Evolutionary conservation across 2,797 vertebrate genomes (phyloP).

Genomic region (Ciconia nigra): DNA sequence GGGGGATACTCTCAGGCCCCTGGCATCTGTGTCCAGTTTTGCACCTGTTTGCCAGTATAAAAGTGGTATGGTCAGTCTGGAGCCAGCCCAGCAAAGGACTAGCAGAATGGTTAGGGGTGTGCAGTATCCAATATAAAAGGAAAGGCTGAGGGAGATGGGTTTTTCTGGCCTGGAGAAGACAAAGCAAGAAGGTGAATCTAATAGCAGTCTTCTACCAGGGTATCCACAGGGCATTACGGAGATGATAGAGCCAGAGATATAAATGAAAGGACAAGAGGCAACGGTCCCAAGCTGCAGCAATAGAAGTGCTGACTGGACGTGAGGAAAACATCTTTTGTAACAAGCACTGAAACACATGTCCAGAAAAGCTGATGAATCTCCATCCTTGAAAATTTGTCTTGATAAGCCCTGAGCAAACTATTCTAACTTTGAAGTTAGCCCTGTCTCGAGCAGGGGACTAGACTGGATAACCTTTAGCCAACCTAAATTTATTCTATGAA

Average conservation of each 20-base stretch:
- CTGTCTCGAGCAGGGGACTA: not conserved
- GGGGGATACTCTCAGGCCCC: not conserved
- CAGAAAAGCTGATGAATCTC: not conserved
- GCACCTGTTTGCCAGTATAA: not conserved
- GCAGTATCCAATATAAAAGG: not conserved
- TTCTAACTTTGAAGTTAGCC: not conserved
- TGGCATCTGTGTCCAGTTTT: not conserved
- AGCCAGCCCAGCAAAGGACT: not conserved
- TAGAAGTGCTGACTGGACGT: not conserved
- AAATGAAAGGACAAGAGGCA: not conserved
- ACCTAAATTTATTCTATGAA: not conserved
- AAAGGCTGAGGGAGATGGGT: not conserved
- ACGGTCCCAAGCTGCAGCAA: not conserved
- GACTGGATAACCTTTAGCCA: not conserved
- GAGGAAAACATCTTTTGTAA: not conserved
- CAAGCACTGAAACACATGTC: not conserved
- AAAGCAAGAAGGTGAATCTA: not conserved
- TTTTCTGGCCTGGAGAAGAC: not conserved
- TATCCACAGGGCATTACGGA: not conserved
- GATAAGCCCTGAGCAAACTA: not conserved
- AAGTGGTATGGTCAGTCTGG: not conserved
- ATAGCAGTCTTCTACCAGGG: not conserved
- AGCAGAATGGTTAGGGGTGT: not conserved
- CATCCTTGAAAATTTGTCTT: not conserved
- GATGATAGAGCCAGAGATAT: not conserved